Base-by-base conservation (phyloP, 2,888 invertebrate genomes). In the Sialis lutaria region DNA sequence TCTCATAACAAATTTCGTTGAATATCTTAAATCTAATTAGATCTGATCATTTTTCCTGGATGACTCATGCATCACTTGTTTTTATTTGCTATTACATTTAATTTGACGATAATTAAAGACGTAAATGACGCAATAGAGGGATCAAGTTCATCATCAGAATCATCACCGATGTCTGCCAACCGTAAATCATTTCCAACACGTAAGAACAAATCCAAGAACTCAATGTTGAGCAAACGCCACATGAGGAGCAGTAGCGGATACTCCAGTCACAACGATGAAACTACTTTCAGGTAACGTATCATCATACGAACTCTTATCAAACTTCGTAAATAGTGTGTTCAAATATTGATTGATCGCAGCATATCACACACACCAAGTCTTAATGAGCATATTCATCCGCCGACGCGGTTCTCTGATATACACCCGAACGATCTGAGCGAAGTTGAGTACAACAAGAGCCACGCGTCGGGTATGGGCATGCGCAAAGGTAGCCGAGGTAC, bases 381-480 rank as follows among this genome's bases (percentile, higher is more conserved):
- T 74, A 82, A 79, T 72, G 83, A 84, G 60, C 79, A 82, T 66
- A 82, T 85, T 61, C 82, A 88, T 70, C 88, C 87, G 58, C 87
- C 88, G 59, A 79, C 82, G 59, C 79, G 87, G 53, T 89, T 89
- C 74, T 85, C 87, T 56, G 88, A 89, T 72, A 61, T 74, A 45
- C 63, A 63, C 43, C 63, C 67, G 49, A 53, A 63, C 49, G 67
- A 67, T 48, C 56, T 67, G 50, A 66, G 62, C 55, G 68, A 69
- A 53, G 57, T 62, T 31, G 69, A 69, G 47, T 67, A 64, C 50
- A 68, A 69, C 50, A 67, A 66, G 54, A 62, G 62, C 47, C 63
- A 64, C 57, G 50, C 59, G 41, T 60, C 64, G 52, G 70, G 61
- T 55, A 68, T 52, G 62, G 63, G 65, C 55, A 60, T 62, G 58